Evolutionary conservation across 2,888 invertebrate genomes (phyloP), one percentile per base, ranked within the genome.

Genomic region (Scrobipalpa atriplicella): DNA sequence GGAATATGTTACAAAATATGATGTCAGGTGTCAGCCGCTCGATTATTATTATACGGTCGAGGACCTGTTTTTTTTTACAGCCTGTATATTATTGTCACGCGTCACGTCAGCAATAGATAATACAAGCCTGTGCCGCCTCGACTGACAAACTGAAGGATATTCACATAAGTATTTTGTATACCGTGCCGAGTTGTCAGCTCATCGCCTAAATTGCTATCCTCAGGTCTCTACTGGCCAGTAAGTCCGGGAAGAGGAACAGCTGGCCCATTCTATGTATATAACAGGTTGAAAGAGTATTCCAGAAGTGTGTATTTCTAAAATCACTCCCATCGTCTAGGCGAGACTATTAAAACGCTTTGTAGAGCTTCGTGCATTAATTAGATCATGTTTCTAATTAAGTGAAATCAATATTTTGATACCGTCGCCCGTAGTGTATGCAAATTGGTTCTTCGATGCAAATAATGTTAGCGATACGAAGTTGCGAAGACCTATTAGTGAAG

Each of bases 321-420:
- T 2, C 5, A 5, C 11, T 11, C 39, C 61, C 61, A 19, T 41
- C 9, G 41, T 56, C 54, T 19, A 81, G 81, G 81, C 78, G 75
- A 75, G 81, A 78, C 78, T 79, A 77, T 76, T 75, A 75, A 79
- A 78, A 72, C 76, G 72, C 74, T 76, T 75, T 70, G 75, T 74
- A 72, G 51, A 62, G 63, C 19, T 51, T 63, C 63, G 18, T 56
- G 66, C 36, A 63, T 63, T 66, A 66, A 66, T 66, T 66, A 66
- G 29, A 66, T 66, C 56, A 58, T 51, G 66, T 66, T 63, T 66
- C 66, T 63, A 63, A 66, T 66, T 66, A 63, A 66, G 47, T 62
- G 66, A 62, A 62, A 66, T 63, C 66, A 64, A 64, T 64, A 64
- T 64, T 62, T 47, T 13, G 64, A 54, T 64, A 54, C 52, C 52